phyloP scores from a whole-genome alignment of 2,797 vertebrate species.

The Paguma larvata region DNA sequence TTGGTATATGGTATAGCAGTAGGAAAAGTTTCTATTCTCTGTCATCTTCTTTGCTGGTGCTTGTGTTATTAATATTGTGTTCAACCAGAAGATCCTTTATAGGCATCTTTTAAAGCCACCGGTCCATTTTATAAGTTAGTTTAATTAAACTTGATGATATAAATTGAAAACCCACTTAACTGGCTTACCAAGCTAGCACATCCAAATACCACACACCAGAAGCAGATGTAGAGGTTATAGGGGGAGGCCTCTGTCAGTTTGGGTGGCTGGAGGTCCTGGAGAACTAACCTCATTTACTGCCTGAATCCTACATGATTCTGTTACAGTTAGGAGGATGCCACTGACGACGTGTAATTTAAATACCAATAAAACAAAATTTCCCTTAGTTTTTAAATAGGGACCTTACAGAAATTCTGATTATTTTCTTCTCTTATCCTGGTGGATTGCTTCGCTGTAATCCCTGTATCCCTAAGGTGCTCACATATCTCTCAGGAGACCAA shows the following conservation, averaged over 20 bases:
- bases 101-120: not conserved
- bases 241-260: not conserved
- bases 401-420: not conserved
- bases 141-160: conserved; percentile 13
- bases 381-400: not conserved
- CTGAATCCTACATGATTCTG: not conserved
- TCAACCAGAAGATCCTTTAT: not conserved
- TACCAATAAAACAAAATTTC: conserved; percentile 12
- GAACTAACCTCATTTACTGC: not conserved
- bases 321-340: not conserved
- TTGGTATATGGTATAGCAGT: not conserved
- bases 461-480: not conserved
- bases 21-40: not conserved
- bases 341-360: not conserved
- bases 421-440: not conserved
- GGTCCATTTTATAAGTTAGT: not conserved
- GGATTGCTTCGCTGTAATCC: not conserved
- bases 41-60: not conserved
- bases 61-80: not conserved
- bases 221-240: accelerated
- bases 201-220: not conserved
- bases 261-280: not conserved
- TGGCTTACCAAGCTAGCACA: not conserved
- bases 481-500: not conserved
- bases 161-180: not conserved